Conservation (phyloP, 2,888 invertebrate genomes). For the Chloroclysta siterata region DNA sequence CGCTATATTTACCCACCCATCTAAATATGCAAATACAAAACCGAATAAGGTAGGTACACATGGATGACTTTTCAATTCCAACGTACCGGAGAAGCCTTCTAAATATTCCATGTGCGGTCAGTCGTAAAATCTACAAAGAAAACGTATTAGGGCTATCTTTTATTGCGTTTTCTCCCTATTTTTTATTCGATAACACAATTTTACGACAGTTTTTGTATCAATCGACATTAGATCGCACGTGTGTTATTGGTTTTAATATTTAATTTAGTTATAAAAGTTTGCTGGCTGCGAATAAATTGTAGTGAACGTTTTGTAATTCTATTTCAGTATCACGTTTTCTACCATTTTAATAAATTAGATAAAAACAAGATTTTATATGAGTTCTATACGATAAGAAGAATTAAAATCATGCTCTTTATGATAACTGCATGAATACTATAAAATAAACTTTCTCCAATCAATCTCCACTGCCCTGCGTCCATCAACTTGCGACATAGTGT, state of each 20-base stretch:
- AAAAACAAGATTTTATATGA: too few relatives aligned
- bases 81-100: constrained; percentile 69
- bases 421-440: too few relatives aligned
- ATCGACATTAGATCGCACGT: constrained; percentile 47
- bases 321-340: neutral
- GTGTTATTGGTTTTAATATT: constrained; percentile 41
- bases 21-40: constrained; percentile 63
- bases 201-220: constrained; percentile 65
- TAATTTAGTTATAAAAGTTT: constrained; percentile 35
- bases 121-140: constrained; percentile 82
- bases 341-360: too few relatives aligned
- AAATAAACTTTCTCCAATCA: too few relatives aligned
- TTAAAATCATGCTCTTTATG: too few relatives aligned
- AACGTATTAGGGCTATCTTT: constrained; percentile 79
- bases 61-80: constrained; percentile 73
- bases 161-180: constrained; percentile 76
- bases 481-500: too few relatives aligned
- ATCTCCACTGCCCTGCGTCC: too few relatives aligned
- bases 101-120: constrained; percentile 84
- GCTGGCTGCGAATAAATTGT: constrained; percentile 5
- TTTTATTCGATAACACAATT: constrained; percentile 60
- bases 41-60: constrained; percentile 51
- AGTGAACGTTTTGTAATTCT: constrained; percentile 1
- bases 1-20: constrained; percentile 36
- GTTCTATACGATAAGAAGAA: neutral